These are phyloP conservation scores for Scelioninae gen. 1 DNA, from an alignment of 2,888 invertebrate species.

Conservation along the genomic window DNA sequence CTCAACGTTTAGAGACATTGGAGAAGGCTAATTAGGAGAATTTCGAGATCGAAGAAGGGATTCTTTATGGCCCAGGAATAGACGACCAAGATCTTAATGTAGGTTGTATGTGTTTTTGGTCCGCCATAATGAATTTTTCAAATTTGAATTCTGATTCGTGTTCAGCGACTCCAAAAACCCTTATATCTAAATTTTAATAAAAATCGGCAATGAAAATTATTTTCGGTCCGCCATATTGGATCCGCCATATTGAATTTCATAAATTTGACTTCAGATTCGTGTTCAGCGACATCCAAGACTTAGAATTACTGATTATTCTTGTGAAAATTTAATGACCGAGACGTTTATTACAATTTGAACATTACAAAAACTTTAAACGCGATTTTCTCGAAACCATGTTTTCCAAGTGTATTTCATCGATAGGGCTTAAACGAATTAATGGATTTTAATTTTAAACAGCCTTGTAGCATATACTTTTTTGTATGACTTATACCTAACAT, in stretches of 20 bases:
- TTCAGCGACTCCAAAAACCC: constrained; percentile 9
- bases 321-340: constrained; percentile 4
- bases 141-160: neutral
- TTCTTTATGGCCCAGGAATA: constrained; percentile 21
- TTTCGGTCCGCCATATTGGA: constrained; percentile 7
- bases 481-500: constrained; percentile 40
- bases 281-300: constrained; percentile 2
- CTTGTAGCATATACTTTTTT: constrained; percentile 36
- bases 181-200: neutral
- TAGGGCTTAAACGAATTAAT: constrained; percentile 25
- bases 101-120: constrained; percentile 14
- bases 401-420: constrained; percentile 18
- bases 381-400: constrained; percentile 34
- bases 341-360: constrained; percentile 5
- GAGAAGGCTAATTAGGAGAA: constrained; percentile 14
- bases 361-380: constrained; percentile 24
- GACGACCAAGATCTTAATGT: constrained; percentile 18
- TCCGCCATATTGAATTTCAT: constrained; percentile 8
- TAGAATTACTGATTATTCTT: neutral
- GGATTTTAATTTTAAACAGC: constrained; percentile 17
- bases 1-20: constrained; percentile 16
- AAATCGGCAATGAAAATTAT: neutral
- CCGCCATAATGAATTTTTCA: neutral
- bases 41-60: constrained; percentile 23
- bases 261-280: constrained; percentile 11